These are phyloP conservation scores for Nyctereutes procyonoides DNA, from an alignment of 2,113 vertebrate genomes.

Conservation along the genomic window DNA sequence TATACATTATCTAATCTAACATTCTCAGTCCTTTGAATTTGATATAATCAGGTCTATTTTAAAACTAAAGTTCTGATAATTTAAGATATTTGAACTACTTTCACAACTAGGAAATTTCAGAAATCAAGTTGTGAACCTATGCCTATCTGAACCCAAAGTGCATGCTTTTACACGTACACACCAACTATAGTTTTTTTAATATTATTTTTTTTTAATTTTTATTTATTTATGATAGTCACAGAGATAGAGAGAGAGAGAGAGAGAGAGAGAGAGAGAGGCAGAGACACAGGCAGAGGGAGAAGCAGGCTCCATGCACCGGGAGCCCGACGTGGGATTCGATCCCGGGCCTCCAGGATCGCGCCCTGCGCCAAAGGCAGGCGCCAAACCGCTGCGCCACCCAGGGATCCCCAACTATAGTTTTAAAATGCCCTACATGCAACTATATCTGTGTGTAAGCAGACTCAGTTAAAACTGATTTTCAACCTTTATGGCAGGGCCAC, in stretches of 20 bases:
- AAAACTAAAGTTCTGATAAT: slow-evolving; percentile 21
- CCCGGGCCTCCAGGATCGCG: too few relatives aligned
- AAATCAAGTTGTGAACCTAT: background rate
- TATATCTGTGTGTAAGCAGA: background rate
- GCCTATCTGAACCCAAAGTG: background rate
- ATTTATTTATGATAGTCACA: too few relatives aligned
- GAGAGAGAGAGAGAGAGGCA: too few relatives aligned
- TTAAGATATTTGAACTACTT: background rate
- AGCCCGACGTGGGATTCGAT: too few relatives aligned
- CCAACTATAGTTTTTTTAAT: too few relatives aligned
- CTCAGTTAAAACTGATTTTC: background rate
- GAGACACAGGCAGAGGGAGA: too few relatives aligned
- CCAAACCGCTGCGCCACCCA: too few relatives aligned
- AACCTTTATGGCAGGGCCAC: background rate
- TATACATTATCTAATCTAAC: background rate
- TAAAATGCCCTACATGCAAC: background rate
- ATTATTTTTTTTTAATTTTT: too few relatives aligned
- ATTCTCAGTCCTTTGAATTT: background rate
- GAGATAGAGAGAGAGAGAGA: too few relatives aligned
- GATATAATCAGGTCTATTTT: background rate
- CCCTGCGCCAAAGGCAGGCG: too few relatives aligned
- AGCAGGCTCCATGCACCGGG: too few relatives aligned
- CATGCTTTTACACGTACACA: background rate
- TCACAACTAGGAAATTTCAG: background rate
- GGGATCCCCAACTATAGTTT: too few relatives aligned